Conservation (phyloP, 2,797 vertebrate species). For the Coreius guichenoti region DNA sequence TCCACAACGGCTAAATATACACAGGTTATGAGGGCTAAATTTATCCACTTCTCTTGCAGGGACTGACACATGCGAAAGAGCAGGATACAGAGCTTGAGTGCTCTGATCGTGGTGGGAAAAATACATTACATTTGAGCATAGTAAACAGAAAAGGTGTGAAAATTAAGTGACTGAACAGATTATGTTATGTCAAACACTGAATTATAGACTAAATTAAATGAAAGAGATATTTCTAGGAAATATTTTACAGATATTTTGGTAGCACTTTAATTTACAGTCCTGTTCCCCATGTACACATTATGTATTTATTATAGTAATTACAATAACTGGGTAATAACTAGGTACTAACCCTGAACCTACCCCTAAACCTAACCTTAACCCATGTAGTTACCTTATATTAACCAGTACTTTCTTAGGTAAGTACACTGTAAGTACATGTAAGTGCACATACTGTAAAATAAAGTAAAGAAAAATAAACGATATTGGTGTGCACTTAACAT, state of each 20-base stretch:
- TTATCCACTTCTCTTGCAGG: constrained; percentile 76
- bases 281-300: no score
- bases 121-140: neutral
- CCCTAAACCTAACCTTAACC: no score
- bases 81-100: constrained; percentile 1
- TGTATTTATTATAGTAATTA: no score
- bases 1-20: constrained; percentile 83
- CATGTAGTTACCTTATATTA: no score
- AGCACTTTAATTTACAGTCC: no score
- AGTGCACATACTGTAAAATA: no score
- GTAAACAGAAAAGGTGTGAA: neutral
- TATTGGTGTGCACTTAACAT: neutral
- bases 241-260: neutral
- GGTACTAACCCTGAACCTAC: no score
- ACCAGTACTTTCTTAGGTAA: no score
- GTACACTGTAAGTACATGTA: no score
- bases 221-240: neutral
- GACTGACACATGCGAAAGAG: constrained; percentile 57
- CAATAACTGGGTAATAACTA: no score
- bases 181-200: neutral
- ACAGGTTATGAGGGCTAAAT: constrained; percentile 84
- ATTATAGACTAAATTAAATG: neutral
- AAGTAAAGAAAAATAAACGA: no score
- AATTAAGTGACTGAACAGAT: neutral
- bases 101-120: neutral